Base-by-base conservation (phyloP, 2,797 vertebrate genomes). In the Geotrypetes seraphini region DNA sequence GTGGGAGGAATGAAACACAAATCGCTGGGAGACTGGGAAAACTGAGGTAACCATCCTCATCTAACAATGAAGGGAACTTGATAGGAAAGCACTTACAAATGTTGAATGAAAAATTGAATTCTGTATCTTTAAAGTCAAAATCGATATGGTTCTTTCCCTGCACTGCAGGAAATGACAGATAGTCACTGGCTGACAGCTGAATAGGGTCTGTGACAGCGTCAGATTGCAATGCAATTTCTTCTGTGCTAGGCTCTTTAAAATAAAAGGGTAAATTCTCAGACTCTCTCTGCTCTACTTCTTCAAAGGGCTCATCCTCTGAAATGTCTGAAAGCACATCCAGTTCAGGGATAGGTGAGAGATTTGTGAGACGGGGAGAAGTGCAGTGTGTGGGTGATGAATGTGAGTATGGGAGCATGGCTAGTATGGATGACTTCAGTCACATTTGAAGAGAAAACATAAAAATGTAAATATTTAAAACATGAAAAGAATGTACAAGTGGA, bases 291-390 rank as follows among this genome's bases (percentile, higher is more conserved):
- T 77, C 41, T 5, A 60, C 50, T 51, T 81, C 77, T 37, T 47
- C 63, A 60, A 71, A 44, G 37, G 72, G 66, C 39, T 89, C 89
- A 21, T 94, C 89, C 70, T 96, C 90, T 0, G 83, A 95, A 78
- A 91, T 88, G 67, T 92, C 91, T 16, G 92, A 96, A 29, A 92
- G 73, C 31, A 79, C 49, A 41, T 94, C 90, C 4, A 88, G 42
- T 77, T 97, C 92, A 1, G 81, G 89, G 70, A 93, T 79, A 12
- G 86, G 75, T 57, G 84, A 66, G 10, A 90, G 69, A 43, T 61
- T 42, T 55, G 75, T 75, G 18, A 78, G 73, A 42, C 78, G 73
- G 48, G 78, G 83, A 58, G 86, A 79, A 39, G 75, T 60, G 27
- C 71, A 79, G 50, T 66, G 75, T 14, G 85, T 85, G 52, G 57